Evolutionary conservation across 2,888 invertebrate genomes (phyloP), one percentile per base, ranked within the genome.

Genomic region (Aspidiotus destructor): DNA sequence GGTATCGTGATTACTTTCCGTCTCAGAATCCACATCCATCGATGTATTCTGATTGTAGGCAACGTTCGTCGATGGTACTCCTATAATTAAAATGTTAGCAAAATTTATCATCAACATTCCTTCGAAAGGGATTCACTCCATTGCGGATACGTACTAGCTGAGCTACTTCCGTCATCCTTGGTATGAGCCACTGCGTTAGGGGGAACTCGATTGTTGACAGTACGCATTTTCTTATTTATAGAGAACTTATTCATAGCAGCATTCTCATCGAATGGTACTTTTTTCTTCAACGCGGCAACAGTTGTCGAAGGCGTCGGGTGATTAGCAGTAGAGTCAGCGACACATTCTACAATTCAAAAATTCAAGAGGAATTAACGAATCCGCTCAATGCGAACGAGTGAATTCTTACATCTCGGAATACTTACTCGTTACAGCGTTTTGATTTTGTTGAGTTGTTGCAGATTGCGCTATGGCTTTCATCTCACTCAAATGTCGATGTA

Each of bases 1-100:
- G 7, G 99, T 99, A 80, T 99, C 99, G 79, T 96, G 95, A 82
- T 98, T 98, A 75, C 92, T 93, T 79, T 99, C 98, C 0, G 98
- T 99, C 81, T 95, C 94, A 8, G 94, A 93, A 80, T 99, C 96
- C 72, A 99, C 89, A 78, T 98, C 95, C 82, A 93, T 89, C 73
- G 86, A 85, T 73, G 85, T 85, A 57, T 69, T 69, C 15, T 69
- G 69, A 40, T 62, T 55, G 16, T 62, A 69, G 7, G 69, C 73
- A 44, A 72, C 72, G 58, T 74, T 75, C 58, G 72, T 73, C 7
- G 73, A 69, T 69, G 69, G 72, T 62, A 72, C 71, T 69, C 70
- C 76, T 41, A 74, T 69, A 17, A 74, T 72, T 13, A 1, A 73
- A 70, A 57, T 40, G 41, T 13, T 13, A 42, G 41, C 0, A 69